phyloP scores from a whole-genome alignment of 2,113 vertebrate species.

The Trichomycterus rosablanca region DNA sequence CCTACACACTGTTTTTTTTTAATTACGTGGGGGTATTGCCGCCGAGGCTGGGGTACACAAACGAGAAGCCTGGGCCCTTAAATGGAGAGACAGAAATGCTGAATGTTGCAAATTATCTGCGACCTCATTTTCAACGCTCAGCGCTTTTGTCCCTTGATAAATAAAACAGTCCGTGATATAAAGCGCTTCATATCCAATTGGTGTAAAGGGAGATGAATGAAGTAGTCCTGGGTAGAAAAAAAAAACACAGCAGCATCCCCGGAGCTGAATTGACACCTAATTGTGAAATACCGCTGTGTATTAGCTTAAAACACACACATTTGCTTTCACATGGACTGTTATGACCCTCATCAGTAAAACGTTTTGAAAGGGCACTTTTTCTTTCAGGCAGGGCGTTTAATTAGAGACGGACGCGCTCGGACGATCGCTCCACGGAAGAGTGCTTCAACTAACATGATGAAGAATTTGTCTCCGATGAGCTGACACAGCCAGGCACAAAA shows the following conservation, averaged over 20 bases:
- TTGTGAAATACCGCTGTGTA: not conserved
- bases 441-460: slow-evolving; percentile 25
- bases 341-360: slow-evolving; percentile 30
- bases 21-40: slow-evolving; percentile 40
- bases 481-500: slow-evolving; percentile 12
- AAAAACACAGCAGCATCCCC: not conserved
- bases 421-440: slow-evolving; percentile 25
- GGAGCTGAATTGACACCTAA: slow-evolving; percentile 1
- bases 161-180: not conserved
- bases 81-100: slow-evolving; percentile 28
- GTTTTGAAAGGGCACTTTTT: slow-evolving; percentile 25
- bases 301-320: slow-evolving; percentile 1
- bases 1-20: slow-evolving; percentile 38
- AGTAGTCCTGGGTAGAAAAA: not conserved
- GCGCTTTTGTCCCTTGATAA: not conserved
- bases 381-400: slow-evolving; percentile 24
- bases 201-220: not conserved
- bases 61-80: slow-evolving; percentile 26
- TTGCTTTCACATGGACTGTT: slow-evolving; percentile 33
- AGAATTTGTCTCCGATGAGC: slow-evolving; percentile 19
- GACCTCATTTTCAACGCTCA: not conserved
- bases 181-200: not conserved
- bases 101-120: slow-evolving; percentile 36
- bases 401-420: slow-evolving; percentile 31
- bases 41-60: slow-evolving; percentile 34